A percentile compares a stretch with the other conserved stretches of the same genome.
These are phyloP conservation scores for Cherax quadricarinatus DNA, from an alignment of 1,140 invertebrate genomes.

Conservation along the genomic window DNA sequence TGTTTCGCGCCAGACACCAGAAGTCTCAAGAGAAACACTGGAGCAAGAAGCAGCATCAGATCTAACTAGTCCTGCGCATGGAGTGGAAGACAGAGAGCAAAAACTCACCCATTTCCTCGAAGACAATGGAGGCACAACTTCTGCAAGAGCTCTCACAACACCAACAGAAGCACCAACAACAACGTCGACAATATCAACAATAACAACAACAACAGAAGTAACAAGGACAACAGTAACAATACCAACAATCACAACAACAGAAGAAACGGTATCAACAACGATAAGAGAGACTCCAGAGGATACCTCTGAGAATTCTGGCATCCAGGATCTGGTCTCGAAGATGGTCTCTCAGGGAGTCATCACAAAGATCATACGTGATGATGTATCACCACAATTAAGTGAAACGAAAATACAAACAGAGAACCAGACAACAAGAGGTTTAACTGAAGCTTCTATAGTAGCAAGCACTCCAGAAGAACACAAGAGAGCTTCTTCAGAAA, in stretches of 20 bases:
- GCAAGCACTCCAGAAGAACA: too few species aligned
- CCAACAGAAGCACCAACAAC: too few species aligned
- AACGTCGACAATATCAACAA: too few species aligned
- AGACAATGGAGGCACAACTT: too few species aligned
- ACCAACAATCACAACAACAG: background rate
- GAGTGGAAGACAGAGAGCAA: background rate
- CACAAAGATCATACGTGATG: background rate
- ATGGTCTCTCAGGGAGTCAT: slow-evolving; percentile 49
- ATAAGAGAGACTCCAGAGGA: background rate
- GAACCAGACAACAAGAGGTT: too few species aligned
- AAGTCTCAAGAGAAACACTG: background rate
- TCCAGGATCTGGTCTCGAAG: slow-evolving; percentile 38
- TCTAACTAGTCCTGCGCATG: background rate
- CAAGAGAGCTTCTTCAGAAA: too few species aligned
- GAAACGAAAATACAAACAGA: background rate
- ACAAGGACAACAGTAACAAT: too few species aligned
- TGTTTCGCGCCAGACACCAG: background rate
- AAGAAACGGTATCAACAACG: background rate
- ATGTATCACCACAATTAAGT: too few species aligned
- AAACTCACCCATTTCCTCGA: background rate
- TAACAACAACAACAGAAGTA: too few species aligned
- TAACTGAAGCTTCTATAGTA: too few species aligned
- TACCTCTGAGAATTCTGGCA: slow-evolving; percentile 5
- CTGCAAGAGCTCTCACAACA: too few species aligned
- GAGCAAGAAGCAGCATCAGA: background rate